Evolutionary conservation across 2,113 vertebrate genomes (phyloP), one percentile per base, ranked within the genome.

Genomic region (Okapia johnstoni): DNA sequence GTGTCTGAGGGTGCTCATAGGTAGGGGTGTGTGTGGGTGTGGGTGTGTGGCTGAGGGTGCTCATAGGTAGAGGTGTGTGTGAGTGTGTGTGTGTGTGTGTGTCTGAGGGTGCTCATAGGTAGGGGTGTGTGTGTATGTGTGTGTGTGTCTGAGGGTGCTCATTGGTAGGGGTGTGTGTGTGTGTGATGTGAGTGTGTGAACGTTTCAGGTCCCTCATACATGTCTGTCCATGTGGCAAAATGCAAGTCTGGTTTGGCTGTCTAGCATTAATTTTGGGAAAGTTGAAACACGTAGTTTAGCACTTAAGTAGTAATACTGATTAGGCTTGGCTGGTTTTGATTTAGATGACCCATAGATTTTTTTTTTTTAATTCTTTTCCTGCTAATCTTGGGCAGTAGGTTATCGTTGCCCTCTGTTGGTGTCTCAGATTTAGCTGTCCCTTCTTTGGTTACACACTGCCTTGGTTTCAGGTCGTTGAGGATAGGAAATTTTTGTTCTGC

Each of bases 381-480:
- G 28, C 79, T 92, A 3, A 66, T 95, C 81, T 91, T 85, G 43
- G 90, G 46, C 3, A 0, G 58, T 88, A 83, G 85, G 81, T 16
- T 86, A 83, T 13, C 55, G 16, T 60, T 93, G 84, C 46, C 81
- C 73, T 88, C n/a, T 15, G 30, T 21, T 80, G 83, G 90, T 55
- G 85, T 97, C 90, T 97, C 91, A 79, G 2, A 28, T 84, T 76
- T 85, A 73, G 61, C 97, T n/a, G 2, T 85, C 17, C 28, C 43
- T 50, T 94, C 95, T 97, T 63, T 25, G 88, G 96, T 96, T 94
- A 88, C 63, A 43, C 28, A 40, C 58, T 21, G 43, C 91, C 96
- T 50, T 50, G 55, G 76, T 92, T 96, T 91, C 79, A 87, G 97
- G 93, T 80, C 10, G 21, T 15, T 13, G 86, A 93, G 60, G 96